Base-by-base conservation (phyloP, 2,113 vertebrate species). In the Xyrauchen texanus region DNA sequence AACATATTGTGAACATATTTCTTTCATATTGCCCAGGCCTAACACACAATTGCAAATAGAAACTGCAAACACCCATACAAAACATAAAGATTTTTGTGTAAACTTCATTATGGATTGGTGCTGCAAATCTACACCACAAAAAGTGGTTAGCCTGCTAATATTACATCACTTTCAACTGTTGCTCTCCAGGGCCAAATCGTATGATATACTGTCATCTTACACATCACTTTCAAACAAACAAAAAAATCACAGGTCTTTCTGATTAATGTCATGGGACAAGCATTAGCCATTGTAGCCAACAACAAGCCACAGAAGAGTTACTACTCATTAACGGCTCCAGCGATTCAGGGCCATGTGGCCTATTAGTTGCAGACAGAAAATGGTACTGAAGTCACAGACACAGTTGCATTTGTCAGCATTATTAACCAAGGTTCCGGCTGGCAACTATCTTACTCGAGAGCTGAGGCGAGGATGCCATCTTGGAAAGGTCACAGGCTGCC, bases 401-500 rank as follows among this genome's bases (percentile, higher is more conserved):
- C 61, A 42, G n/a, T 73, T 80, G 46, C 81, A 74, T 85, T 83
- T 85, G 69, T 85, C 84, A 81, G 46, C 76, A 76, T 85, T 85
- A 85, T 85, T 83, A 85, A 85, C 75, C 68, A 21, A 79, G 49
- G 65, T 88, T 83, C 86, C 82, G 88, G 86, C 86, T 86, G 83
- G 80, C 83, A 83, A 87, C 82, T 87, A 76, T 86, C 87, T 91
- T 84, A 85, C 44, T 44, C 4, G 75, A 67, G 73, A 83, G 82
- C 71, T 62, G 76, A 78, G 49, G 79, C 83, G 68, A 49, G 83
- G 69, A 81, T 78, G 77, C 66, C 85, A 87, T 85, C 77, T 88
- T 86, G 81, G 71, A 92, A 93, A 92, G 90, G 92, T 91, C 91
- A 91, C 79, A 83, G 73, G 61, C 82, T 79, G 79, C 80, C 81